Percentiles rank a stretch among this genome's conserved stretches.
Conservation (phyloP, 2,113 vertebrate genomes). For the Prietella phreatophila region DNA sequence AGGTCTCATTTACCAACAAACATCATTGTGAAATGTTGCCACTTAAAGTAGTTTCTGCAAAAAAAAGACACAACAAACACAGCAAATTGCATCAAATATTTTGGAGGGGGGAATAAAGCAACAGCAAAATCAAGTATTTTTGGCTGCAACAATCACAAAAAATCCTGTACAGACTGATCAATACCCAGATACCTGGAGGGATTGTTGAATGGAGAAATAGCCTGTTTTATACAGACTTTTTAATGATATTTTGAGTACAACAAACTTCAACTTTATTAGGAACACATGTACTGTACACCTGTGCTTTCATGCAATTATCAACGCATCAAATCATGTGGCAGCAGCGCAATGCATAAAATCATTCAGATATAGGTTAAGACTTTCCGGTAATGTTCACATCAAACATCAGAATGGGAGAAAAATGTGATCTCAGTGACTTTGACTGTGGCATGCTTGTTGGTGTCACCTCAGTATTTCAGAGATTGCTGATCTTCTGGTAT, state of each 20-base stretch:
- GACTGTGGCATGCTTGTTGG: background rate
- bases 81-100: no score
- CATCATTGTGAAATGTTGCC: no score
- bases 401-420: background rate
- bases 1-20: no score
- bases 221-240: background rate
- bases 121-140: no score
- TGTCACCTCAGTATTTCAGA: background rate
- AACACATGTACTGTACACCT: no score
- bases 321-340: background rate
- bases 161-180: no score
- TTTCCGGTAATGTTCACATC: background rate
- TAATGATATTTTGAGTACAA: background rate
- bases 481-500: background rate
- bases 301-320: background rate
- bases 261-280: background rate
- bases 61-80: no score
- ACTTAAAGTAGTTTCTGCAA: no score
- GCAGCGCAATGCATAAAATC: background rate
- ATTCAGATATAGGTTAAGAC: background rate
- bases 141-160: no score
- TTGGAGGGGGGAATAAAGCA: no score
- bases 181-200: background rate
- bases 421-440: background rate
- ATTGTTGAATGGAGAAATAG: background rate